phyloP scores from a whole-genome alignment of 1,140 invertebrate species.

The Caenorhabditis brenneri region DNA sequence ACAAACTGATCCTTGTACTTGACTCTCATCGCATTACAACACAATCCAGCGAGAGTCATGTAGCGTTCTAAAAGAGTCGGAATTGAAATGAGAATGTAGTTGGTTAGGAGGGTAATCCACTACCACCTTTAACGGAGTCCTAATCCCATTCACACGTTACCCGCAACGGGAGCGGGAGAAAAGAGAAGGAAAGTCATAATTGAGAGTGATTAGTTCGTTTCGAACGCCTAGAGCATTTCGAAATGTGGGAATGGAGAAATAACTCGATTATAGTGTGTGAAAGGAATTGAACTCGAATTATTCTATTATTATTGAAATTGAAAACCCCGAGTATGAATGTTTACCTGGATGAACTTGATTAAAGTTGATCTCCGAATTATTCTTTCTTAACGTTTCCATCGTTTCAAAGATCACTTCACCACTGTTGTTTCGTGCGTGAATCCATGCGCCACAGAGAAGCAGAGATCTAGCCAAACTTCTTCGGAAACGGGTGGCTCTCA shows the following conservation, averaged over 20 bases:
- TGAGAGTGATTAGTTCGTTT: slow-evolving; percentile 34
- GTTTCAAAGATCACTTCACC: slow-evolving; percentile 60
- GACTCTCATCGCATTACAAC: slow-evolving; percentile 47
- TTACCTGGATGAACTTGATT: not conserved
- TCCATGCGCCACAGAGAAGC: slow-evolving; percentile 55
- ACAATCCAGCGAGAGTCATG: slow-evolving; percentile 47
- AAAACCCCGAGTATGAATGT: not conserved
- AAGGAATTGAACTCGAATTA: not conserved
- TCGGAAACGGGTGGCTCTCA: slow-evolving; percentile 49
- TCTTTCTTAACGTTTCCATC: slow-evolving; percentile 31
- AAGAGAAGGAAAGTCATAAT: not conserved
- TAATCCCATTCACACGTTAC: slow-evolving; percentile 35
- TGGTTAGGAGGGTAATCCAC: not conserved
- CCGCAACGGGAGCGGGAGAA: not conserved
- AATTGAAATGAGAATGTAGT: slow-evolving; percentile 7
- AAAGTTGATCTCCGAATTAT: not conserved
- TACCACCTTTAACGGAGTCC: not conserved
- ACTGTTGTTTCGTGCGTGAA: slow-evolving; percentile 57
- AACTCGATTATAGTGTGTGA: not conserved
- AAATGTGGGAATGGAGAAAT: not conserved
- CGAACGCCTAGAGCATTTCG: not conserved
- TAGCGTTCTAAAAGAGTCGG: slow-evolving; percentile 37
- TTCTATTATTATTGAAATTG: not conserved
- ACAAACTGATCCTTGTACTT: not conserved
- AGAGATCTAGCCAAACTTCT: slow-evolving; percentile 54